phyloP scores from a whole-genome alignment of 2,888 invertebrate genomes.

The Perizoma affinitatum region DNA sequence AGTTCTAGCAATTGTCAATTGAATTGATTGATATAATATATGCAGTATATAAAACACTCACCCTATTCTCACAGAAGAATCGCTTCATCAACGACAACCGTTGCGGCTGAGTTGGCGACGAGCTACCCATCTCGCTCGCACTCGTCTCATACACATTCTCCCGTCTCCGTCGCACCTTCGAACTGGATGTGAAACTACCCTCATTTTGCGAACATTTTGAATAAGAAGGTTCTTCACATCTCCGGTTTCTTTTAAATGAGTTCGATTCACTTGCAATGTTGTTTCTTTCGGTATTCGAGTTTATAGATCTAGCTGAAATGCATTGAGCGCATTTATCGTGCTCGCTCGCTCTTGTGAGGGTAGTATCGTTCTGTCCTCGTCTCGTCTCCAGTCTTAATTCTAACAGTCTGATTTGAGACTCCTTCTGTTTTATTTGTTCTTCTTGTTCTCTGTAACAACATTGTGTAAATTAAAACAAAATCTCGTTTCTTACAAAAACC shows the following conservation, averaged over 20 bases:
- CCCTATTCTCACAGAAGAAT: conserved; percentile 38
- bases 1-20: no score
- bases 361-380: conserved; percentile 25
- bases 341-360: conserved; percentile 17
- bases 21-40: no score
- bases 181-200: conserved; percentile 34
- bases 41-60: conserved; percentile 30
- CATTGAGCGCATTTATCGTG: conserved; percentile 11
- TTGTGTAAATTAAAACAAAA: no score
- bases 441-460: conserved; percentile 60
- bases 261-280: neutral
- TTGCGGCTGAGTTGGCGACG: conserved; percentile 52
- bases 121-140: conserved; percentile 52
- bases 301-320: conserved; percentile 3
- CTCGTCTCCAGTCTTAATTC: conserved; percentile 38
- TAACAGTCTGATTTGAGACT: conserved; percentile 47
- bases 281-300: neutral
- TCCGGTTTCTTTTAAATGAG: conserved; percentile 6
- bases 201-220: conserved; percentile 38
- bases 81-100: conserved; percentile 49
- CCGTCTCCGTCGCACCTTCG: conserved; percentile 34
- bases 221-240: conserved; percentile 41
- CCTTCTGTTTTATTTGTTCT: conserved; percentile 56
- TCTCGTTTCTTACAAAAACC: no score
- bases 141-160: conserved; percentile 32